Percentiles rank a stretch among this genome's conserved stretches.
These are phyloP conservation scores for Argya squamiceps DNA, from an alignment of 2,797 vertebrate species.

Conservation along the genomic window DNA sequence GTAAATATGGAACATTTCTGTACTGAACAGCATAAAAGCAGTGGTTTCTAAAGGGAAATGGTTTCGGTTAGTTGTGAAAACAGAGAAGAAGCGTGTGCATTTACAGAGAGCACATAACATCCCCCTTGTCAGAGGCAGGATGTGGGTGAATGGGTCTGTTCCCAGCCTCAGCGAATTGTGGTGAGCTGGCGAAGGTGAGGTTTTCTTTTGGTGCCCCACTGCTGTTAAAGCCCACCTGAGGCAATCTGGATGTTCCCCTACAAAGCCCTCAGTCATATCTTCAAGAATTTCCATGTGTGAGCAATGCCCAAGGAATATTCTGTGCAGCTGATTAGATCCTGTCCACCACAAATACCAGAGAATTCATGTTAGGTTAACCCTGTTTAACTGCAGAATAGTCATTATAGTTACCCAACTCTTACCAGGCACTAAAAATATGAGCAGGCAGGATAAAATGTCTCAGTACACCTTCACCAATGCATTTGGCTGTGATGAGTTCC, in stretches of 20 bases:
- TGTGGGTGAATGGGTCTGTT: not conserved
- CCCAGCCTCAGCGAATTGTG: fast-evolving
- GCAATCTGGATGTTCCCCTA: not conserved
- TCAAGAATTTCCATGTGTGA: not conserved
- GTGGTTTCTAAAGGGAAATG: not conserved
- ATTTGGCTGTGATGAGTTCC: not conserved
- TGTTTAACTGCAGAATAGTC: not conserved
- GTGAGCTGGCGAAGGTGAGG: not conserved
- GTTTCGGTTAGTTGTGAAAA: not conserved
- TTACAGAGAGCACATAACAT: not conserved
- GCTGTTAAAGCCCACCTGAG: not conserved
- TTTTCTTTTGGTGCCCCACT: not conserved
- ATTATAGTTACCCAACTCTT: not conserved
- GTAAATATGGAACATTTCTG: not conserved
- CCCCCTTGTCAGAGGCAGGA: too few relatives aligned
- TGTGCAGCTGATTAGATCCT: not conserved
- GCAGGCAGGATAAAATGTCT: not conserved
- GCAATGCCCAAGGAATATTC: not conserved
- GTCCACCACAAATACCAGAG: not conserved
- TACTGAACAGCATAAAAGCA: not conserved
- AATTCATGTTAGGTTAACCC: not conserved
- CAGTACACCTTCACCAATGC: not conserved
- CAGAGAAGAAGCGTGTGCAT: not conserved
- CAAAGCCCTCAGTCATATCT: not conserved
- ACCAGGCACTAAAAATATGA: not conserved